Evolutionary conservation across 2,113 vertebrate species (phyloP), one percentile per base, ranked within the genome.

Genomic region (Pyxicephalus adspersus): DNA sequence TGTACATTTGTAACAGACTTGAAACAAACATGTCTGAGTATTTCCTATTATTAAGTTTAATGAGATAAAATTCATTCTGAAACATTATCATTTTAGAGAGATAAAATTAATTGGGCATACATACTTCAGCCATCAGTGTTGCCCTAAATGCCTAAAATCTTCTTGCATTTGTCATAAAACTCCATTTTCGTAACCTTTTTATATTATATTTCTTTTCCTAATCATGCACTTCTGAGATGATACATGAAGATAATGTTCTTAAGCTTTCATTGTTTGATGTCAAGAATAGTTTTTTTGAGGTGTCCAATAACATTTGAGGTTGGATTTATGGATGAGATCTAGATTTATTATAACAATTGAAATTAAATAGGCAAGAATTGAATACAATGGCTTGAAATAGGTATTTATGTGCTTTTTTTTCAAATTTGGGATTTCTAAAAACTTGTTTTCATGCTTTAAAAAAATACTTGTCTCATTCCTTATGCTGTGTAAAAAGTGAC

Each of bases 51-150:
- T 38, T 22, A 29, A 55, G 64, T 65, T 65, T 66, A 77, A 65
- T 65, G 64, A 77, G 76, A 66, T 64, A 63, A 45, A 51, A 63
- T 28, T 77, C 29, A 66, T 54, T 26, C n/a, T 67, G 50, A 60
- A 45, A 68, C 52, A 67, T 78, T 65, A 67, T 67, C 51, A 78
- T 79, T 60, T 79, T 60, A 58, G 51, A 60, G 64, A 54, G 29
- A 68, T 68, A 45, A 68, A 68, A 68, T 68, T 38, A 67, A 67
- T 60, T 34, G 55, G 68, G 64, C 29, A 79, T 58, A 58, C 31
- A 57, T 67, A 60, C 18, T n/a, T 67, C 52, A 78, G 28, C 4
- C 52, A 16, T 78, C 22, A 65, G 13, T 28, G 5, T 15, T 55
- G 28, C 15, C 19, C 51, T 25, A 20, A 58, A 65, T 25, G 22